Evolutionary conservation across 2,888 invertebrate genomes (phyloP).

Genomic region (Sussaba pulchella): DNA sequence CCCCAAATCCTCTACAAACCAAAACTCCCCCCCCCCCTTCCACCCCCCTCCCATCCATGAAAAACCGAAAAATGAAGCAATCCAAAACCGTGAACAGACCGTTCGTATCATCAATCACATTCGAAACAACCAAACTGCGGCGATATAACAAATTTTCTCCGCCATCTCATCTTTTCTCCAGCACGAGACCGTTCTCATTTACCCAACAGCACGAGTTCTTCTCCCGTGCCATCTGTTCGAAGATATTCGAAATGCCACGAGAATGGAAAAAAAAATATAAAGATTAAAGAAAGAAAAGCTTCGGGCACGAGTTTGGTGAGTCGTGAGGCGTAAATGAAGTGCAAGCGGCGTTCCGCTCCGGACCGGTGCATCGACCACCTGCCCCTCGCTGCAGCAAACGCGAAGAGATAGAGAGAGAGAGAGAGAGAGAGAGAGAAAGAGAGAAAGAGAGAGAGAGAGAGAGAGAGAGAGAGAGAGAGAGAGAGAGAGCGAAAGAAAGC

Average conservation of each 20-base stretch:
- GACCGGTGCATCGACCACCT: conserved; percentile 68
- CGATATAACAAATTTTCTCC: neutral
- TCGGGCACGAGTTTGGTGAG: conserved; percentile 44
- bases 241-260: neutral
- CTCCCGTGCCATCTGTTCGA: conserved; percentile 9
- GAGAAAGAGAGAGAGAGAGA: no score
- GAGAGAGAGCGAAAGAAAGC: no score
- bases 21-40: no score
- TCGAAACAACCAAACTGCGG: no score
- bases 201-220: neutral
- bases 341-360: conserved; percentile 54
- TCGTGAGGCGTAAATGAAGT: conserved; percentile 51
- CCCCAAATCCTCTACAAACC: no score
- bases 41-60: no score
- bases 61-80: no score
- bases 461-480: neutral
- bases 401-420: neutral
- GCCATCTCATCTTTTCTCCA: no score
- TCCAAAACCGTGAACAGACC: no score
- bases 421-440: no score
- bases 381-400: conserved; percentile 39
- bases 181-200: neutral
- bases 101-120: no score
- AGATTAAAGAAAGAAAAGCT: conserved; percentile 9
- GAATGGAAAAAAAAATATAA: conserved; percentile 11